These are phyloP conservation scores for Glaucopsyche alexis DNA, from an alignment of 2,888 invertebrate genomes.

Conservation along the genomic window DNA sequence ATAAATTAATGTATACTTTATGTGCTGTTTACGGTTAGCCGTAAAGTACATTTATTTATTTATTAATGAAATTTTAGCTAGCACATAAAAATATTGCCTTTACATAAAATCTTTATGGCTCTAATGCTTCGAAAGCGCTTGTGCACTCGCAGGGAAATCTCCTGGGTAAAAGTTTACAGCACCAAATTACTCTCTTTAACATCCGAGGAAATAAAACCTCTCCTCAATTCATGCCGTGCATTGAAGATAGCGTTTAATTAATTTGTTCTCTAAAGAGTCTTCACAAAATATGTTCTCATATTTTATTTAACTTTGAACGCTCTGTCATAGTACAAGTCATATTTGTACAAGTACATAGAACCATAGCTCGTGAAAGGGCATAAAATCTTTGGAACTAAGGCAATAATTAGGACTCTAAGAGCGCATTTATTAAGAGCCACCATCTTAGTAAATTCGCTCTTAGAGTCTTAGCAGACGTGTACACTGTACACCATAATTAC, in stretches of 20 bases:
- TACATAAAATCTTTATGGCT: slow-evolving; percentile 32
- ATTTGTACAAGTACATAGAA: neutral
- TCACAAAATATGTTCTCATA: neutral
- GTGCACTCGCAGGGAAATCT: slow-evolving; percentile 24
- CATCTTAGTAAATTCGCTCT: neutral
- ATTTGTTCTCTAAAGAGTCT: slow-evolving; percentile 23
- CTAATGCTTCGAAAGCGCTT: slow-evolving; percentile 22
- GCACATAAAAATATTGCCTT: slow-evolving; percentile 32
- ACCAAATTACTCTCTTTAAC: slow-evolving; percentile 23
- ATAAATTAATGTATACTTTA: neutral
- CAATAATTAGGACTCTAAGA: too few species aligned
- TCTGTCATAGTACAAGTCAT: neutral
- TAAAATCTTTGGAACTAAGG: neutral
- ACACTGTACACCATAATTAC: too few species aligned
- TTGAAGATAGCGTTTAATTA: slow-evolving; percentile 8
- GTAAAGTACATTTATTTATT: slow-evolving; percentile 29
- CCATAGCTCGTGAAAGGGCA: too few species aligned
- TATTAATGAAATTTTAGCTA: slow-evolving; percentile 31
- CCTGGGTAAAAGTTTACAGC: slow-evolving; percentile 31
- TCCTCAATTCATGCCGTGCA: slow-evolving; percentile 26
- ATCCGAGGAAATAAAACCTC: slow-evolving; percentile 18
- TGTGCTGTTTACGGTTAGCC: slow-evolving; percentile 5
- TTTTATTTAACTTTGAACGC: slow-evolving; percentile 11
- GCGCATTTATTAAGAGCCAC: too few species aligned
- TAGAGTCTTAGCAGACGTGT: neutral